These are phyloP conservation scores for Acanthopleura granulata DNA, from an alignment of 2,888 invertebrate species.

Conservation along the genomic window DNA sequence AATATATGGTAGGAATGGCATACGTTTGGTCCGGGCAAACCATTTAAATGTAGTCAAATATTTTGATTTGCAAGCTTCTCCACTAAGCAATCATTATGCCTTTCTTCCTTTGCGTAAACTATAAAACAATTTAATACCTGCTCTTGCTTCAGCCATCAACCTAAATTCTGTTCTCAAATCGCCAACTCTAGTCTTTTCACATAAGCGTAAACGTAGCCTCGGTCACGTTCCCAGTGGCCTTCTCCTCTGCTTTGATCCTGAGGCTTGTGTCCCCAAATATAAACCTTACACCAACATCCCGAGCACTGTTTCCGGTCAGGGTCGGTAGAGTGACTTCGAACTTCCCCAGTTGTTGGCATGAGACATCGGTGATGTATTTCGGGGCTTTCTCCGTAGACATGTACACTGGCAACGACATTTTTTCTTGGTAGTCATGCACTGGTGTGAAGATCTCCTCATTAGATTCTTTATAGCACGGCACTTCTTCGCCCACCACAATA, in stretches of 20 bases:
- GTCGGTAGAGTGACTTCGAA: slow-evolving; percentile 33
- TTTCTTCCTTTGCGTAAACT: too few relatives aligned
- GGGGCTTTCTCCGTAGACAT: slow-evolving; percentile 26
- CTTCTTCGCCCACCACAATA: not conserved
- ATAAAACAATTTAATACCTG: too few relatives aligned
- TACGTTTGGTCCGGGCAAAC: too few relatives aligned
- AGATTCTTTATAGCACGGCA: not conserved
- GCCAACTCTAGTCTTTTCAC: not conserved
- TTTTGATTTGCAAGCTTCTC: too few relatives aligned
- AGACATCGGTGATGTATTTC: slow-evolving; percentile 28
- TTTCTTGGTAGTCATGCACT: not conserved
- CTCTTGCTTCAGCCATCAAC: too few relatives aligned
- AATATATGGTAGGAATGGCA: too few relatives aligned
- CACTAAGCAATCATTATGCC: too few relatives aligned
- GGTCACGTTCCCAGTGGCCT: slow-evolving; percentile 23
- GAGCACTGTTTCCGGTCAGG: slow-evolving; percentile 25
- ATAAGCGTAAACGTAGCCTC: not conserved
- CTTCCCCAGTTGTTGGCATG: slow-evolving; percentile 31
- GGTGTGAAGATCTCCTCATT: not conserved
- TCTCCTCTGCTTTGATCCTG: slow-evolving; percentile 29
- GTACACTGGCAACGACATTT: slow-evolving; percentile 23
- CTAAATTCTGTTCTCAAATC: too few relatives aligned
- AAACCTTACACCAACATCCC: slow-evolving; percentile 30
- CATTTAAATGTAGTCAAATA: too few relatives aligned
- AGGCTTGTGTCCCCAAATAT: slow-evolving; percentile 40